Base-by-base conservation (phyloP, 2,797 vertebrate species). In the Melanotaenia parkinsoni region DNA sequence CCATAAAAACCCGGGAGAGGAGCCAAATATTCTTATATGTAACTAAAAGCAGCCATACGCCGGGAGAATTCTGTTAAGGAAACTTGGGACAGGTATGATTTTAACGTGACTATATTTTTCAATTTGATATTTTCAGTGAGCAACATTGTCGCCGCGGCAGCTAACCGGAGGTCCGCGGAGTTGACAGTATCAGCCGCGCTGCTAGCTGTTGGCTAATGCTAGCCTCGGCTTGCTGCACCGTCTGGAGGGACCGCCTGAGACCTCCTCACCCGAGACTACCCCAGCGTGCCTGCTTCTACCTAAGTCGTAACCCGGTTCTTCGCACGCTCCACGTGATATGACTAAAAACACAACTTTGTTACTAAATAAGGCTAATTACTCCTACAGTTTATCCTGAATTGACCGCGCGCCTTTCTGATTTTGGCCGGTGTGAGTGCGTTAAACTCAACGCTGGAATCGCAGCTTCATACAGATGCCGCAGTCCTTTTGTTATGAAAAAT, bases 201-300 rank as follows among this genome's bases (percentile, higher is more conserved):
- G 84, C 83, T 89, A 89, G 66, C 76, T 9, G 2, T 12, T 22
- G 59, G 83, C 82, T 88, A 90, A 66, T 16, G 73, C 60, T 91
- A 88, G 87, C 86, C 2, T 33, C 8, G 30, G 72, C 67, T 88
- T 77, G 77, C 81, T 32, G 63, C 0, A 24, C 61, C 18, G 22
- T 64, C 59, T 32, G 64, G 35, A 30, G 20, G 43, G 22, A 63
- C 65, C 61, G 43, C 54, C 53, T 11, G 24, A 54, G 45, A 35
- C 35, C 53, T 56, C 60, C 71, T 79, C 72, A 50, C 16, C 72
- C 69, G 26, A 8, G 3, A n/a, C 58, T 13, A 18, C 54, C 8
- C 3, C 58, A 10, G 22, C 1, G 28, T 14, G 14, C 50, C 70
- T 8, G 0, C 6, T 45, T 51, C 22, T 2, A 5, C 58, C 8